phyloP scores from a whole-genome alignment of 2,113 vertebrate genomes.

The Aythya baeri region DNA sequence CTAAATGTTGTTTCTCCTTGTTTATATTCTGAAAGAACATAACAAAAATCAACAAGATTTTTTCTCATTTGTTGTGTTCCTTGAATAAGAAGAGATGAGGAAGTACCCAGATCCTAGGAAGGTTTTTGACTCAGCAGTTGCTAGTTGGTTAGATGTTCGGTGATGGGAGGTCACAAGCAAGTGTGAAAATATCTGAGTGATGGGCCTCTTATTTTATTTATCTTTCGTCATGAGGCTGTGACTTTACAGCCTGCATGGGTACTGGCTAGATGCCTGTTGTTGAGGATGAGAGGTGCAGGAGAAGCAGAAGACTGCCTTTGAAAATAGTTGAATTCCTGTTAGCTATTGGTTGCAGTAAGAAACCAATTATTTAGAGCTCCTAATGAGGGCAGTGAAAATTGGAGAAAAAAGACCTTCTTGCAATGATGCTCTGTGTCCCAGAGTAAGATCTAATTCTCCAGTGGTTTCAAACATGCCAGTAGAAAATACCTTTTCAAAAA shows the following conservation, averaged over 20 bases:
- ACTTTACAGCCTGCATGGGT: neutral
- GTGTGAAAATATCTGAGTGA: conserved; percentile 42
- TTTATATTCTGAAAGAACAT: neutral
- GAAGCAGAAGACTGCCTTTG: neutral
- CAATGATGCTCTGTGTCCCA: neutral
- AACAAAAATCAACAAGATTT: neutral
- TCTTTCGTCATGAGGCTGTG: neutral
- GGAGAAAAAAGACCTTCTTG: neutral
- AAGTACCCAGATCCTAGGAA: neutral
- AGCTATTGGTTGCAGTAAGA: neutral
- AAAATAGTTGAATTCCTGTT: neutral
- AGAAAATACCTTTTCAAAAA: neutral
- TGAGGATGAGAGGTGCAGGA: neutral
- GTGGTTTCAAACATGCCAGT: neutral
- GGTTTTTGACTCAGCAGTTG: neutral
- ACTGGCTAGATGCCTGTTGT: neutral
- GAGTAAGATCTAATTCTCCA: neutral
- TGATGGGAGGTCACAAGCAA: neutral
- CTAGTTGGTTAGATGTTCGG: neutral
- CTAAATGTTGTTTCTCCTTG: neutral
- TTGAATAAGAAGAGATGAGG: neutral
- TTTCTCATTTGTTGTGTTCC: neutral
- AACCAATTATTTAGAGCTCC: neutral
- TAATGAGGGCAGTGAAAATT: neutral
- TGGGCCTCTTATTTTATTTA: conserved; percentile 21